Evolutionary conservation across 2,113 vertebrate species (phyloP).

Genomic region (Ammodramus savannarum): DNA sequence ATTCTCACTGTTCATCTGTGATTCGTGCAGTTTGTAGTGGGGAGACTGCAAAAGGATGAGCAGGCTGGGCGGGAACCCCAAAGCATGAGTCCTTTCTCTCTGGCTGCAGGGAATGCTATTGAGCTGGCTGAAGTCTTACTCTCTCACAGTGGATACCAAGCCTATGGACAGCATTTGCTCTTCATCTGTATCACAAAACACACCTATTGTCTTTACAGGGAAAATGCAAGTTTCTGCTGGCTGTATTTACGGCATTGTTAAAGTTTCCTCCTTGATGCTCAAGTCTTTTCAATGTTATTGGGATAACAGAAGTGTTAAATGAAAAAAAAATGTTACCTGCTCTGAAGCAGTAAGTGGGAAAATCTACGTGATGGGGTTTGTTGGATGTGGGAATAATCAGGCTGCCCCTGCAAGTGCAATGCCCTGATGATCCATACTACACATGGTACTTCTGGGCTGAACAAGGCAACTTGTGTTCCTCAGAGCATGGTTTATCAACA

Average conservation of each 20-base stretch:
- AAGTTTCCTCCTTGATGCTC: not conserved
- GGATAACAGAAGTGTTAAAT: not conserved
- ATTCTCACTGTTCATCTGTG: not conserved
- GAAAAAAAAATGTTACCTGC: not conserved
- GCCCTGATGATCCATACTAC: not conserved
- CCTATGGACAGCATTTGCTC: not conserved
- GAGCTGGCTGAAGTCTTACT: not conserved
- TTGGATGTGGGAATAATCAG: not conserved
- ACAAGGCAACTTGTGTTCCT: not conserved
- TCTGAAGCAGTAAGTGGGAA: not conserved
- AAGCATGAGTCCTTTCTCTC: not conserved
- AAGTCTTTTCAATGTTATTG: not conserved
- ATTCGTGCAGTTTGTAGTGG: not conserved
- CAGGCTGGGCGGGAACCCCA: accelerated
- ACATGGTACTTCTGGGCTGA: not conserved
- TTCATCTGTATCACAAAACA: not conserved
- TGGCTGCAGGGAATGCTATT: not conserved
- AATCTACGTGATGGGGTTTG: not conserved
- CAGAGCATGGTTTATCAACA: not conserved
- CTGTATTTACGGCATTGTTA: not conserved
- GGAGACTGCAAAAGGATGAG: not conserved
- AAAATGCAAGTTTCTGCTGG: not conserved
- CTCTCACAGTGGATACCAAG: not conserved
- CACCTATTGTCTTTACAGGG: not conserved
- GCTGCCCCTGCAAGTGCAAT: not conserved